Evolutionary conservation across 1,140 invertebrate genomes (phyloP).

Genomic region (Aleiodes sp.): DNA sequence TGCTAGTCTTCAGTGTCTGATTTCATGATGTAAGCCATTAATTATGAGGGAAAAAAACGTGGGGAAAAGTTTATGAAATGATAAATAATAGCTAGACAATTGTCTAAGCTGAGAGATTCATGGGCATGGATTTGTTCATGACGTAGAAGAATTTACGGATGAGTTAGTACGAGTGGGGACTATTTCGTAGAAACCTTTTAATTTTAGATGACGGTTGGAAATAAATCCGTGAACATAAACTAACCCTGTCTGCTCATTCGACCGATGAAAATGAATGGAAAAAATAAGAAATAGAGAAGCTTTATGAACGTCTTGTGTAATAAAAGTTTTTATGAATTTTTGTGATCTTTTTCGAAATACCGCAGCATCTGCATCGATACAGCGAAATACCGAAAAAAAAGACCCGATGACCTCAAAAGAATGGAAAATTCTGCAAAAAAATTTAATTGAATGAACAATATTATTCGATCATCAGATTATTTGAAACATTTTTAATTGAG

Average conservation of each 20-base stretch:
- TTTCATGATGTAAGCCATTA: neutral
- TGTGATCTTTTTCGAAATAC: no score
- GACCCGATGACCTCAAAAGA: no score
- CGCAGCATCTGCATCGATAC: no score
- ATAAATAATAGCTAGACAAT: neutral
- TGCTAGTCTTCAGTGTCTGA: neutral
- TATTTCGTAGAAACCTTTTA: conserved; percentile 3
- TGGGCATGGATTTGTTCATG: neutral
- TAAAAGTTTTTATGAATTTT: conserved; percentile 38
- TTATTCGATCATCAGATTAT: no score
- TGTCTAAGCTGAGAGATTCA: neutral
- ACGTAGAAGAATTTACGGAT: neutral
- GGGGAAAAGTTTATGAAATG: neutral
- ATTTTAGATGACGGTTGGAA: conserved; percentile 15
- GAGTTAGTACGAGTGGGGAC: neutral
- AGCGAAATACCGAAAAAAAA: no score
- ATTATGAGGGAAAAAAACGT: neutral
- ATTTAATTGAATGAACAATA: no score
- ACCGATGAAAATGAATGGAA: neutral
- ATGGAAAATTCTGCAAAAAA: no score
- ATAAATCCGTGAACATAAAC: conserved; percentile 11
- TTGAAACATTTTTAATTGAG: no score
- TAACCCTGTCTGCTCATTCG: neutral
- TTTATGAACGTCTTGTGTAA: neutral
- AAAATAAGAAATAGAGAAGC: no score